Conservation (phyloP, 2,888 invertebrate genomes). For the Drosophila affinis region DNA sequence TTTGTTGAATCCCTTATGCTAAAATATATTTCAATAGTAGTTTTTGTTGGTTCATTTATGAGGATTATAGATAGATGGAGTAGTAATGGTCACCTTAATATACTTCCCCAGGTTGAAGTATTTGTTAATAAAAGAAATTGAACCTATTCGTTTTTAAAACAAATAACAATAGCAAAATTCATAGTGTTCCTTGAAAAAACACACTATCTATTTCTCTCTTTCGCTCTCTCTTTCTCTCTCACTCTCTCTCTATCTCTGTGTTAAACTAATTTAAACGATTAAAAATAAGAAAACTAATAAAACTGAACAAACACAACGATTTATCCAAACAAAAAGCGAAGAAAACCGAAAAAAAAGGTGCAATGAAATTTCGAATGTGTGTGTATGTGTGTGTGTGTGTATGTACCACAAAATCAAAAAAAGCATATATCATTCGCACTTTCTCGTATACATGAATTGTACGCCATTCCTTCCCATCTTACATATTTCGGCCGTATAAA, state of each 20-base stretch:
- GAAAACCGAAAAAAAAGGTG: constrained; percentile 11
- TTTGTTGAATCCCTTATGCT: too few relatives aligned
- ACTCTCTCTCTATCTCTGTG: constrained; percentile 1
- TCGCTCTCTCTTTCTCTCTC: background rate
- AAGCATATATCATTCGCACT: constrained; percentile 33
- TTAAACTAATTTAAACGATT: constrained; percentile 16
- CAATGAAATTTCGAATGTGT: constrained; percentile 14
- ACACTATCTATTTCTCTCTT: background rate
- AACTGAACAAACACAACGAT: background rate
- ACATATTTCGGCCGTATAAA: constrained; percentile 29
- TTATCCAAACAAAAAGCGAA: constrained; percentile 17
- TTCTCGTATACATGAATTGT: constrained; percentile 9
- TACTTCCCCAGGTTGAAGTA: too few relatives aligned
- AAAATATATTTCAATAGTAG: too few relatives aligned
- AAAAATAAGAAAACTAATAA: background rate
- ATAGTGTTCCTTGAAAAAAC: too few relatives aligned
- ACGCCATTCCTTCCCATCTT: background rate
- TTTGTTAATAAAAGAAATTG: too few relatives aligned
- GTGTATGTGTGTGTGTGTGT: constrained; percentile 23
- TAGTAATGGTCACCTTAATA: too few relatives aligned
- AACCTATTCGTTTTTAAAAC: too few relatives aligned
- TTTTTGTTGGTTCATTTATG: too few relatives aligned
- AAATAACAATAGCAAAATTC: background rate
- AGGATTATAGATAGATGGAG: too few relatives aligned
- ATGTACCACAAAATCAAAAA: constrained; percentile 24